A percentile compares a stretch with the other conserved stretches of the same genome.
Conservation (phyloP, 2,888 invertebrate species). For the Heliothis peltigera region DNA sequence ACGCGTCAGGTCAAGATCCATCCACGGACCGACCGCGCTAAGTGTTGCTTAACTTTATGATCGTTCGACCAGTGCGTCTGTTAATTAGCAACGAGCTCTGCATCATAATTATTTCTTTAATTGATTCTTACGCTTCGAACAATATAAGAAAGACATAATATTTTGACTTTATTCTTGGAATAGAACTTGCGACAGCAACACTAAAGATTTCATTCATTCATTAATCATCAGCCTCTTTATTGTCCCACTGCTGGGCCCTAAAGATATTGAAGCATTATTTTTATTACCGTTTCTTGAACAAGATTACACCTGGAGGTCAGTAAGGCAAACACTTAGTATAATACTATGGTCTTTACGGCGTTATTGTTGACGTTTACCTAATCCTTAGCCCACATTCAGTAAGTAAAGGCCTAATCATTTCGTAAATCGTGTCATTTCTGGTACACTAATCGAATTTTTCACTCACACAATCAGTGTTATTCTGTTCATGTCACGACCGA, state of each 20-base stretch:
- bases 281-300: conserved; percentile 36
- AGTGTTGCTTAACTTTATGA: too few relatives aligned
- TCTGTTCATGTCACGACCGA: conserved; percentile 52
- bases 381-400: conserved; percentile 4
- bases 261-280: conserved; percentile 10
- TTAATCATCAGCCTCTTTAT: too few relatives aligned
- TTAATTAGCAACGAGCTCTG: too few relatives aligned
- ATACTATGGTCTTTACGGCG: conserved; percentile 3
- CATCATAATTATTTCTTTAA: too few relatives aligned
- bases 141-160: conserved; percentile 7
- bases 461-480: conserved; percentile 47
- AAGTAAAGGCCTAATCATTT: conserved; percentile 37
- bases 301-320: conserved; percentile 30
- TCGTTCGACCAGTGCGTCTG: too few relatives aligned
- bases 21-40: too few relatives aligned
- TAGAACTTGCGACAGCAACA: conserved; percentile 26
- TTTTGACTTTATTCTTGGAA: conserved; percentile 9
- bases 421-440: conserved; percentile 30
- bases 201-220: too few relatives aligned
- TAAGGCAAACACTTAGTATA: conserved; percentile 16
- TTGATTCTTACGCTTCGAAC: conserved; percentile 24
- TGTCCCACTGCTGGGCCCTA: too few relatives aligned
- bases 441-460: conserved; percentile 57
- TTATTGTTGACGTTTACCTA: conserved; percentile 20
- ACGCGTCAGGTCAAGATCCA: too few relatives aligned